Evolutionary conservation across 1,140 invertebrate species (phyloP), one percentile per base, ranked within the genome.

Genomic region (Drosophila gunungcola): DNA sequence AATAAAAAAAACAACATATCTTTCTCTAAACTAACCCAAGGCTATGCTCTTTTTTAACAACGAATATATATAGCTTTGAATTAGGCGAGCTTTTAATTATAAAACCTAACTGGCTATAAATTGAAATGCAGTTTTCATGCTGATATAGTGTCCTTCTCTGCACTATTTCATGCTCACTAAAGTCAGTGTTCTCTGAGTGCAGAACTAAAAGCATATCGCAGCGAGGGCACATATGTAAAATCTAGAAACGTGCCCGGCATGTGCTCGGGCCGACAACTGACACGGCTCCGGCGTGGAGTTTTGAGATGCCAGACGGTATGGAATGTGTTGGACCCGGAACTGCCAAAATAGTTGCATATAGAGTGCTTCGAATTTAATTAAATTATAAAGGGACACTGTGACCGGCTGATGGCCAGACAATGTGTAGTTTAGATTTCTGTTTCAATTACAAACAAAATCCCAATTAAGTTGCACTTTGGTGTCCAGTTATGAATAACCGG

Each of bases 281-380:
- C 58, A 68, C 45, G 38, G 52, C 58, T 68, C 64, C 38, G 38
- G 32, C 46, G 7, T 52, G 27, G 53, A 72, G 65, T 57, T 77
- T 45, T 77, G 29, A 60, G 63, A 69, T 77, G 73, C 73, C 63
- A 51, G 61, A 39, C 62, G 45, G 41, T 3, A 34, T 54, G 48
- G 46, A 21, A 58, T 72, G 55, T 70, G 54, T 76, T 51, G 60
- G 54, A 16, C 58, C 54, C 63, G 53, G 29, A 46, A 61, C 52
- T 65, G 74, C 68, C 51, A 56, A 70, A 72, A 62, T 63, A 51
- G 69, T 52, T 52, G 60, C 57, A 67, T 65, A 61, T 75, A 78
- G 76, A 75, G 65, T 72, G 65, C 77, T 82, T 65, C 45, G 51
- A 79, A 77, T 88, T 88, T 88, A 86, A 86, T 86, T 86, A 88